A percentile compares a stretch with the other conserved stretches of the same genome.
These are phyloP conservation scores for Macrostomum cliftonense DNA, from an alignment of 2,888 invertebrate genomes.

Conservation along the genomic window DNA sequence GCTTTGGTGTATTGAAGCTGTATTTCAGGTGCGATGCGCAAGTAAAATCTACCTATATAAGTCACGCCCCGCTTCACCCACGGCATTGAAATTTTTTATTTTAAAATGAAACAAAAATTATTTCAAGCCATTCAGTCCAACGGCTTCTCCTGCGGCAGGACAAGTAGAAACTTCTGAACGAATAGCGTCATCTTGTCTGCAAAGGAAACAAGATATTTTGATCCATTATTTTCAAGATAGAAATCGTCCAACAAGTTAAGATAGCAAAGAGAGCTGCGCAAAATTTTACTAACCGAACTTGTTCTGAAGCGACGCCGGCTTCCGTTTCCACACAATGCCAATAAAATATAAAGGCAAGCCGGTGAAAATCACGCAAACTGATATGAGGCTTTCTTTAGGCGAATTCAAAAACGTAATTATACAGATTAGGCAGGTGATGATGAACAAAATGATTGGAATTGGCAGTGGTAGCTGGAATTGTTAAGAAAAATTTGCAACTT, in stretches of 20 bases:
- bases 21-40: too few relatives aligned
- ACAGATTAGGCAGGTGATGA: slow-evolving; percentile 18
- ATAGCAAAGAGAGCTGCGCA: background rate
- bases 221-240: too few relatives aligned
- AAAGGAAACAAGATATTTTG: background rate
- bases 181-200: background rate
- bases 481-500: too few relatives aligned
- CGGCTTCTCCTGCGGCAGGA: slow-evolving; percentile 6
- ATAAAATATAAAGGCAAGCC: slow-evolving; percentile 23
- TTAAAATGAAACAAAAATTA: too few relatives aligned
- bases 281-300: slow-evolving; percentile 21
- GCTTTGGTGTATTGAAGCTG: too few relatives aligned
- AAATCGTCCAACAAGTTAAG: background rate
- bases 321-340: slow-evolving; percentile 19
- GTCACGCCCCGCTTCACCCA: too few relatives aligned
- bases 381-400: slow-evolving; percentile 21
- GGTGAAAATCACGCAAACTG: slow-evolving; percentile 18
- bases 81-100: too few relatives aligned
- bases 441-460: slow-evolving; percentile 19
- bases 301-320: slow-evolving; percentile 20
- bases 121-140: background rate
- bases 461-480: slow-evolving; percentile 21
- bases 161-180: slow-evolving; percentile 6
- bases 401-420: slow-evolving; percentile 24
- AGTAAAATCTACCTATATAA: too few relatives aligned